A percentile compares a stretch with the other conserved stretches of the same genome.
Evolutionary conservation across 2,113 vertebrate genomes (phyloP).

Genomic region (Vimba vimba): DNA sequence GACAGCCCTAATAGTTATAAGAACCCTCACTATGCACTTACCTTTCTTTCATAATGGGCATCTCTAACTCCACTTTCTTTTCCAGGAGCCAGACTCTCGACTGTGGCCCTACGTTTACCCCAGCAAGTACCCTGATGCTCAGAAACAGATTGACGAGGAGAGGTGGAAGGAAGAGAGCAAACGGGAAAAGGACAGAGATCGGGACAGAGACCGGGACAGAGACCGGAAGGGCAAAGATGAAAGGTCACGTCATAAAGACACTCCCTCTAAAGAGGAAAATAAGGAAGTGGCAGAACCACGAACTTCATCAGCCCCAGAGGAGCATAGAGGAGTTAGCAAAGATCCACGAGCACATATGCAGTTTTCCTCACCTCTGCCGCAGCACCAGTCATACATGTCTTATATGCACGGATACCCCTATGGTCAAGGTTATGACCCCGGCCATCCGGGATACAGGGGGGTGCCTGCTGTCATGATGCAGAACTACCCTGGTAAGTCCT

Average conservation of each 20-base stretch:
- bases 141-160: conserved; percentile 84
- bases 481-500: conserved; percentile 90
- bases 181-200: conserved; percentile 75
- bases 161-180: conserved; percentile 77
- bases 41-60: not conserved
- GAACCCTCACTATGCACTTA: not conserved
- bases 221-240: conserved; percentile 96
- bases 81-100: conserved; percentile 80
- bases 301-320: conserved; percentile 82
- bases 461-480: conserved; percentile 99
- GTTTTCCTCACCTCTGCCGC: conserved; percentile 91
- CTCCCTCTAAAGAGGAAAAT: conserved; percentile 85
- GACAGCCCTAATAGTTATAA: too few species aligned
- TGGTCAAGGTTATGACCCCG: conserved; percentile 94
- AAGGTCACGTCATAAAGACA: conserved; percentile 86
- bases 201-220: conserved; percentile 76
- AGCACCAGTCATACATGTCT: conserved; percentile 97
- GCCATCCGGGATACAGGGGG: conserved; percentile 93
- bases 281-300: conserved; percentile 87
- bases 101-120: conserved; percentile 85
- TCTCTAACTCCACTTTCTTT: not conserved
- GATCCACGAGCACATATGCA: conserved; percentile 93
- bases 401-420: conserved; percentile 99
- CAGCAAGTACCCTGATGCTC: conserved; percentile 88
- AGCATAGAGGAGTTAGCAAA: conserved; percentile 88